phyloP scores from a whole-genome alignment of 2,113 vertebrate genomes.

The Casuarius casuarius region DNA sequence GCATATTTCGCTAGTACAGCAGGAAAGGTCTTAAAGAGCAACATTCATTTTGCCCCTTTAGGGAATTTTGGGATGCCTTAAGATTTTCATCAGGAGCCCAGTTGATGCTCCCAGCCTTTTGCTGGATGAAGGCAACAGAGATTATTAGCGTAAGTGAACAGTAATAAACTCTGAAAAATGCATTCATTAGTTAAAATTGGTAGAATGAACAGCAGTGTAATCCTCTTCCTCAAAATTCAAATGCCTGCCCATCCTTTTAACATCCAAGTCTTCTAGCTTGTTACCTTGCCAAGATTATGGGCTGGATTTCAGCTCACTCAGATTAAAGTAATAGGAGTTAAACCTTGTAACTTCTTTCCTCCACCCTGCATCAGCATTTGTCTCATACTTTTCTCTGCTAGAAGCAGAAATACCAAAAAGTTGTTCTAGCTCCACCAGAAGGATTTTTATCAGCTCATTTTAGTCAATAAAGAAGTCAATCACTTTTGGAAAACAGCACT shows the following conservation, averaged over 20 bases:
- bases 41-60: accelerated
- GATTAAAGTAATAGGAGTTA: background rate
- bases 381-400: conserved; percentile 23
- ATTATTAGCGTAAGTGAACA: background rate
- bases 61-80: background rate
- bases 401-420: conserved; percentile 20
- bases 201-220: background rate
- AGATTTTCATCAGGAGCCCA: background rate
- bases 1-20: background rate
- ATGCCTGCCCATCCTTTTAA: background rate
- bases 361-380: background rate
- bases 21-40: background rate
- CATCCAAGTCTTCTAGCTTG: background rate
- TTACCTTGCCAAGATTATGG: background rate
- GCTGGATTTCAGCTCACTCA: background rate
- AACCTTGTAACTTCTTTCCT: background rate
- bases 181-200: accelerated
- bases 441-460: conserved; percentile 73
- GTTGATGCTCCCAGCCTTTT: background rate
- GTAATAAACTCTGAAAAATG: background rate
- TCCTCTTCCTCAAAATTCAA: background rate
- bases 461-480: conserved; percentile 73
- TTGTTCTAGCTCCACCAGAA: conserved; percentile 22
- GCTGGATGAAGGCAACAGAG: background rate
- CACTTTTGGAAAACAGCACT: conserved; percentile 50